A percentile compares a stretch with the other conserved stretches of the same genome.
These are phyloP conservation scores for Sceloporus tristichus DNA, from an alignment of 2,113 vertebrate genomes.

Conservation along the genomic window DNA sequence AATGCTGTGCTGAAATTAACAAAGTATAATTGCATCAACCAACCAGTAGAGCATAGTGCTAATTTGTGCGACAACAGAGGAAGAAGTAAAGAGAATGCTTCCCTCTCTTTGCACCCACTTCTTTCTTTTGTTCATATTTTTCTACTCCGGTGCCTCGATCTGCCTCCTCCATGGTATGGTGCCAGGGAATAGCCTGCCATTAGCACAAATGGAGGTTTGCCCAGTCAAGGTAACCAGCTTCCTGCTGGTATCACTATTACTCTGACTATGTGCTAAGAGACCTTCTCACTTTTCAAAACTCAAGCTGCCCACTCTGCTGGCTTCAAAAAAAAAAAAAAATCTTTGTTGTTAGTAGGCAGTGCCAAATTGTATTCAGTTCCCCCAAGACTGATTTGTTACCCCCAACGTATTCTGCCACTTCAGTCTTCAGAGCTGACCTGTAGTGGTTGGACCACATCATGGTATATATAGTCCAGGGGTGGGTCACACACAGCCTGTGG, in stretches of 20 bases:
- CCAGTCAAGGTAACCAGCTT: not conserved
- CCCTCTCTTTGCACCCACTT: not conserved
- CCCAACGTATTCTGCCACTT: not conserved
- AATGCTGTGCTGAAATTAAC: not conserved
- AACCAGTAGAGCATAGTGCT: not conserved
- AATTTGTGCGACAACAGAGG: not conserved
- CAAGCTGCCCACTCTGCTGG: no score
- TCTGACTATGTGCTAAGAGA: not conserved
- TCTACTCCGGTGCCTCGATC: not conserved
- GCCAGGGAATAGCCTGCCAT: not conserved
- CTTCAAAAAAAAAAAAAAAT: not conserved
- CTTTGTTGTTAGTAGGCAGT: not conserved
- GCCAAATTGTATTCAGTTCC: not conserved
- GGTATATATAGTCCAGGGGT: no score
- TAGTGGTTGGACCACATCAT: no score
- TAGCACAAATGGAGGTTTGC: not conserved
- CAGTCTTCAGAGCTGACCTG: not conserved
- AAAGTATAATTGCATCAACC: not conserved
- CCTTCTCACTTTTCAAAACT: not conserved
- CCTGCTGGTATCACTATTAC: not conserved
- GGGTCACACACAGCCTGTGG: no score
- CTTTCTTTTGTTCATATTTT: not conserved
- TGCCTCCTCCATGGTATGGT: not conserved
- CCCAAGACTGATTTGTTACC: not conserved
- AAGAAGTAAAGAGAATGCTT: no score